Evolutionary conservation across 2,797 vertebrate genomes (phyloP), one percentile per base, ranked within the genome.

Genomic region (Sandelia bainsii): DNA sequence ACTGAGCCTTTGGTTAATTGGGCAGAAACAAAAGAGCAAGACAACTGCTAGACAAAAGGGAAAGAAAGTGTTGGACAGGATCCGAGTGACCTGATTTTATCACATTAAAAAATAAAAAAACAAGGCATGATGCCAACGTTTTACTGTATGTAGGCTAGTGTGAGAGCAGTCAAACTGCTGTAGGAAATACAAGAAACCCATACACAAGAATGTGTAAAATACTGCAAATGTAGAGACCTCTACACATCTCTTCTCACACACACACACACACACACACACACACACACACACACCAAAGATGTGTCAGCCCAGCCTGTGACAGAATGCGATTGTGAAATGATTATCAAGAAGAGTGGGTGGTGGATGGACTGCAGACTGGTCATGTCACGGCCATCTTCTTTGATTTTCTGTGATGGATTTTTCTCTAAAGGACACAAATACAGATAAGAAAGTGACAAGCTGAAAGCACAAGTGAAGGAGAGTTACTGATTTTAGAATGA

Each of bases 1-100:
- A 81, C 85, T 81, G 61, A 81, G 49, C 64, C 56, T 20, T 44
- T 25, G 65, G 72, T 73, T 83, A 82, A 89, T 85, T 72, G 77
- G 56, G 62, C 53, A 42, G 66, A 82, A 70, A 87, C 61, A 61
- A 60, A 77, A 69, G 59, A 73, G 29, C 65, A 34, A 48, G 20
- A 4, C 46, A 64, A 80, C 42, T 12, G 62, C 39, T 25, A 16
- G 46, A 75, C 39, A 63, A 62, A 58, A 62, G 16, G 29, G 8
- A 52, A 66, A 69, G 51, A 79, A 64, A 77, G 69, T 32, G 23
- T 45, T 51, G 62, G 50, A 65, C 37, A 34, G 10, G 53, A 57
- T 71, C 51, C 65, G 37, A 40, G 34, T 79, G 54, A 82, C 75
- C 61, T 63, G 72, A 80, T 81, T 79, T 59, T 20, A 69, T 61